Percentiles rank a stretch among this genome's conserved stretches.
These are phyloP conservation scores for Pterostichus niger DNA, from an alignment of 2,888 invertebrate species.

Conservation along the genomic window DNA sequence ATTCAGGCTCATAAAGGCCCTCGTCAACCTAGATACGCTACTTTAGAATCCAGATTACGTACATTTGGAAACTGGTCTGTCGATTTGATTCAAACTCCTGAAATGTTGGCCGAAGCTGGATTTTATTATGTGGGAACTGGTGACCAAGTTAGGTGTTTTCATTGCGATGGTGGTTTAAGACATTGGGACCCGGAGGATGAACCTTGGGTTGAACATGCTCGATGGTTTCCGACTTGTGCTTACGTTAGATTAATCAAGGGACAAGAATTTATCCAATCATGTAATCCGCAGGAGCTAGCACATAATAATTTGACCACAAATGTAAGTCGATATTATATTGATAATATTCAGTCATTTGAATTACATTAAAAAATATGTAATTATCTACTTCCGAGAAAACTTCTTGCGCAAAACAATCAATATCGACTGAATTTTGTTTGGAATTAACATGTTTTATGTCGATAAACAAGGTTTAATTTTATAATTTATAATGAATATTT, in stretches of 20 bases:
- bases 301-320: slow-evolving; percentile 55
- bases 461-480: too few relatives aligned
- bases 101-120: slow-evolving; percentile 90
- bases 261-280: slow-evolving; percentile 84
- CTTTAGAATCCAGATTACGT: slow-evolving; percentile 84
- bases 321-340: slow-evolving; percentile 27
- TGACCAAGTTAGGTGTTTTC: slow-evolving; percentile 93
- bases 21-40: slow-evolving; percentile 84
- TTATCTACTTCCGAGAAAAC: not conserved
- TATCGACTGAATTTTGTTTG: too few relatives aligned
- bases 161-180: slow-evolving; percentile 94
- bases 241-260: slow-evolving; percentile 91
- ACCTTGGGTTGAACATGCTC: slow-evolving; percentile 96
- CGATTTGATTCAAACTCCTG: slow-evolving; percentile 86
- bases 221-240: slow-evolving; percentile 94
- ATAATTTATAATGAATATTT: too few relatives aligned
- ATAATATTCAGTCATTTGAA: not conserved
- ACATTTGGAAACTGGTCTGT: slow-evolving; percentile 90
- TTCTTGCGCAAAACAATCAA: too few relatives aligned
- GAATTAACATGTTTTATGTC: too few relatives aligned
- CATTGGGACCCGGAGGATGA: slow-evolving; percentile 95
- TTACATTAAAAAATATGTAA: not conserved
- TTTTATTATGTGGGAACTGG: slow-evolving; percentile 89
- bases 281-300: slow-evolving; percentile 75
- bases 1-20: slow-evolving; percentile 81